Evolutionary conservation across 92 coral and sea anemone species (phyloP).

Genomic region (Scolanthus callimorphus): DNA sequence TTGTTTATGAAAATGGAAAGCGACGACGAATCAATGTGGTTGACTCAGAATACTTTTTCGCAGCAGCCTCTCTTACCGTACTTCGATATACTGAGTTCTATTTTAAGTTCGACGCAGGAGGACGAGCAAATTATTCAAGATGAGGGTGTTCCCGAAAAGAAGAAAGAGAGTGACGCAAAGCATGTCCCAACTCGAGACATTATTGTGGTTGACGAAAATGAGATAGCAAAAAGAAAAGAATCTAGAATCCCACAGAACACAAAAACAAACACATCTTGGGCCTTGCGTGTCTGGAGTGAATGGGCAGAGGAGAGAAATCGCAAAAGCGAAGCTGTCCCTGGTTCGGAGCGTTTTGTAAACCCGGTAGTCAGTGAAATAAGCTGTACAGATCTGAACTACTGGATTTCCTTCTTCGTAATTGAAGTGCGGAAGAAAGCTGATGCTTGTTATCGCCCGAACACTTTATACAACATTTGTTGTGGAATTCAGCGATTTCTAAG

Average conservation of each 20-base stretch:
- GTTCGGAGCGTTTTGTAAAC: background rate
- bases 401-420: constrained; percentile 24
- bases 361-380: background rate
- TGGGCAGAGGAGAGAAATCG: constrained; percentile 20
- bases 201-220: background rate
- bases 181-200: background rate
- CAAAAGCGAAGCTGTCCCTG: background rate
- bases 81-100: background rate
- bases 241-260: constrained; percentile 13
- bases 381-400: constrained; percentile 12
- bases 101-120: background rate
- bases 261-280: constrained; percentile 4
- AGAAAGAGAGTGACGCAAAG: background rate
- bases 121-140: no score
- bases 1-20: background rate
- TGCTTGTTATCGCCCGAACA: constrained; percentile 3
- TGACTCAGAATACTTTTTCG: constrained; percentile 4
- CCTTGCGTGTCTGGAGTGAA: background rate
- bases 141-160: no score
- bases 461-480: background rate
- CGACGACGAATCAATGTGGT: background rate
- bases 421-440: constrained; percentile 20
- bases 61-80: constrained; percentile 1
- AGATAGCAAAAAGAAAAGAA: background rate
- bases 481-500: background rate